Conservation (phyloP, 2,888 invertebrate species). For the Lottia gigantea region DNA sequence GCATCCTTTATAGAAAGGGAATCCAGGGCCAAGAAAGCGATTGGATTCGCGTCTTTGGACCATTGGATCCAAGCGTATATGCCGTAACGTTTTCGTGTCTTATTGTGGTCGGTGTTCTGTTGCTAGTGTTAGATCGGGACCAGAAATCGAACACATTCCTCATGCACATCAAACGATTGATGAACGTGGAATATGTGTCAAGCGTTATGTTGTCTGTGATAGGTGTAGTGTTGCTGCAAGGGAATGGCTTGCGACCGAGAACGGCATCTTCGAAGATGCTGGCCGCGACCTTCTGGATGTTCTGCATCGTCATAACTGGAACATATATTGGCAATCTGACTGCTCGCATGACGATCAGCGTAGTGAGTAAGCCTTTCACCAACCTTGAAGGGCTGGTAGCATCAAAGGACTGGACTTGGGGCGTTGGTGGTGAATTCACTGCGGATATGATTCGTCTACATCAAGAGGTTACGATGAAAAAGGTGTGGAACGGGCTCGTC, state of each 20-base stretch:
- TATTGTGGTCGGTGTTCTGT: neutral
- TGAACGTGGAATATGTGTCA: neutral
- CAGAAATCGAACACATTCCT: neutral
- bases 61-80: neutral
- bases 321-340: neutral
- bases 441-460: neutral
- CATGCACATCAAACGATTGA: neutral
- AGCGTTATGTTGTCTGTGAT: neutral
- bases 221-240: neutral
- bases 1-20: neutral
- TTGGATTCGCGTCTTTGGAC: neutral
- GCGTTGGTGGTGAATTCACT: neutral
- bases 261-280: neutral
- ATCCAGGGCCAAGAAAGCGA: neutral
- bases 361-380: neutral
- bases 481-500: neutral
- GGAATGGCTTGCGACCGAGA: neutral
- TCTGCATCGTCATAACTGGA: neutral
- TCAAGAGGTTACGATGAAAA: neutral
- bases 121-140: neutral
- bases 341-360: neutral
- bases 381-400: neutral
- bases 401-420: neutral
- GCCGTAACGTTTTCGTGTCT: neutral
- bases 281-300: neutral